phyloP scores from a whole-genome alignment of 2,797 vertebrate genomes.

The Phataginus tetradactyla region DNA sequence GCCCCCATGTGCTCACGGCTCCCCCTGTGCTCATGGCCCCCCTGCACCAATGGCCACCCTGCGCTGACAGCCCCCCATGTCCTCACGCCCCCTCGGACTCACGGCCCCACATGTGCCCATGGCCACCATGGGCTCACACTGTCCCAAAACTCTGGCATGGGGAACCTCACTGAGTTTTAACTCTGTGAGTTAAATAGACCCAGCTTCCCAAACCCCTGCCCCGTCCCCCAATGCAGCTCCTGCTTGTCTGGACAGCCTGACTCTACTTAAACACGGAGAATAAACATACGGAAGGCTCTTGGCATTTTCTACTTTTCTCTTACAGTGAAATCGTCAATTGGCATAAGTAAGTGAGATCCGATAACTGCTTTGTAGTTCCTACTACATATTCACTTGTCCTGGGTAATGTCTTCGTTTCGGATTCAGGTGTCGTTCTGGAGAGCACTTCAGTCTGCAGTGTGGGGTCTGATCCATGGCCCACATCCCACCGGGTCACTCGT shows the following conservation, averaged over 20 bases:
- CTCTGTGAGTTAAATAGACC: not conserved
- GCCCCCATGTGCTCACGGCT: no score
- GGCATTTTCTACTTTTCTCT: not conserved
- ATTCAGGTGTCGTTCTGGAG: not conserved
- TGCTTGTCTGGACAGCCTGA: not conserved
- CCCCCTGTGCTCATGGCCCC: no score
- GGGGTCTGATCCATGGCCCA: not conserved
- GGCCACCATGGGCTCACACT: fast-evolving
- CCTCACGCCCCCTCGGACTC: no score
- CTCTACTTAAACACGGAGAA: not conserved
- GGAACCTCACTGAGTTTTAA: not conserved
- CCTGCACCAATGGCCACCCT: no score
- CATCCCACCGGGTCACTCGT: not conserved
- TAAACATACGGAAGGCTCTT: not conserved
- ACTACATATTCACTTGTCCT: not conserved
- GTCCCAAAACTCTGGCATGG: not conserved
- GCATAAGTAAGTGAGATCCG: constrained; percentile 26
- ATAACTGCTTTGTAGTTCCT: constrained; percentile 43
- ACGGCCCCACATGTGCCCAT: no score
- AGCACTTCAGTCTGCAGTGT: not conserved
- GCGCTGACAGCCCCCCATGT: no score
- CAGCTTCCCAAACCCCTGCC: no score
- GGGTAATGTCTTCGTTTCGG: constrained; percentile 1
- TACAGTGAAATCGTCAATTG: constrained; percentile 40
- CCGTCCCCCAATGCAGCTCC: not conserved